Percentiles rank a stretch among this genome's conserved stretches.
phyloP scores from a whole-genome alignment of 2,797 vertebrate genomes.

The Syndactyla subalaris region DNA sequence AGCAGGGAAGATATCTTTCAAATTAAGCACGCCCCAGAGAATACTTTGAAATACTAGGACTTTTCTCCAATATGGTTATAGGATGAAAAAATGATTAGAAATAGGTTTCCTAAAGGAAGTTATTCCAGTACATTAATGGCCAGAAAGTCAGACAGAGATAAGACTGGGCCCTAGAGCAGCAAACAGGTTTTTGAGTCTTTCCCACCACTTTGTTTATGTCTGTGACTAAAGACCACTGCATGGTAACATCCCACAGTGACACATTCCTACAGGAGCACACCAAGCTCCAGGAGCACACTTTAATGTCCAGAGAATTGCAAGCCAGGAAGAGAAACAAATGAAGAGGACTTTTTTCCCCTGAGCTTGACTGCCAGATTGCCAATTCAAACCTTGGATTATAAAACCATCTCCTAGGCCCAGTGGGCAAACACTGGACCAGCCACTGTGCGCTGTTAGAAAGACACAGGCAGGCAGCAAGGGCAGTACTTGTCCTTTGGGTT shows the following conservation, averaged over 20 bases:
- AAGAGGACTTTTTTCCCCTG: not conserved
- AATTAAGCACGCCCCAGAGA: conserved; percentile 13
- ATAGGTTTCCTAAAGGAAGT: not conserved
- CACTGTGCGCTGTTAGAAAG: not conserved
- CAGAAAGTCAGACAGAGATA: not conserved
- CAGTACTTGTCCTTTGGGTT: not conserved
- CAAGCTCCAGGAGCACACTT: not conserved
- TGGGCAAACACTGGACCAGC: not conserved
- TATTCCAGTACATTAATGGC: not conserved
- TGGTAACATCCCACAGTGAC: not conserved
- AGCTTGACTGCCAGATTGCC: not conserved
- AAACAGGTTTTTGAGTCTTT: not conserved
- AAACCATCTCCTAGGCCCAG: not conserved
- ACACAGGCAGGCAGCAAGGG: not conserved
- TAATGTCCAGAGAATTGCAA: not conserved
- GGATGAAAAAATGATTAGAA: not conserved
- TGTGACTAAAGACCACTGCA: not conserved
- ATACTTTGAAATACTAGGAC: not conserved
- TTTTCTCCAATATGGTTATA: not conserved
- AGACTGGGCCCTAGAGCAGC: not conserved
- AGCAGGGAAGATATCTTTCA: conserved; percentile 6
- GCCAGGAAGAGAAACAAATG: not conserved
- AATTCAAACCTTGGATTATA: not conserved
- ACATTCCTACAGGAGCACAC: not conserved
- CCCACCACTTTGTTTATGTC: not conserved